Percentiles rank a stretch among this genome's conserved stretches.
These are phyloP conservation scores for Felis chaus DNA, from an alignment of 2,113 vertebrate genomes.

Conservation along the genomic window DNA sequence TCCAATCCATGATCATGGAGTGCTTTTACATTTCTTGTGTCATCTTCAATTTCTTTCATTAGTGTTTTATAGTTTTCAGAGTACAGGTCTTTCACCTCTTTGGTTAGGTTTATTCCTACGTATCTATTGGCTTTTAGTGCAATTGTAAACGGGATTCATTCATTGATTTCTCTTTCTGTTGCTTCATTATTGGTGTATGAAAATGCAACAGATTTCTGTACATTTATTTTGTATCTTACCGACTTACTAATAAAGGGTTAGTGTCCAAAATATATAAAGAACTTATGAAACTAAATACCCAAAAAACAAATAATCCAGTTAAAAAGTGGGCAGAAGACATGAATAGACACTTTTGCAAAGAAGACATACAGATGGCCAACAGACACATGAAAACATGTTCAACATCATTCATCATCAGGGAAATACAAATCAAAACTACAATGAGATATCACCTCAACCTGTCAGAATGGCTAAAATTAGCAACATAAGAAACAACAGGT, in stretches of 20 bases:
- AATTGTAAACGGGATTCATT: not conserved
- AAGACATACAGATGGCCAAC: not conserved
- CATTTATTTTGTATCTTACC: not conserved
- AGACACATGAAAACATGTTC: not conserved
- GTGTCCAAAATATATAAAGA: not conserved
- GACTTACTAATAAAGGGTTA: not conserved
- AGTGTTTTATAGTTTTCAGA: not conserved
- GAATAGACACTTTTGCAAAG: not conserved
- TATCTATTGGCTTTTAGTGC: not conserved
- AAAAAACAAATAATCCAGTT: not conserved
- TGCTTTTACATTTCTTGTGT: too few relatives aligned
- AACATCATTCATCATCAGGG: not conserved
- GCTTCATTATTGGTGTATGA: not conserved
- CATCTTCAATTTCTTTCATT: too few relatives aligned
- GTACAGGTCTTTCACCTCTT: not conserved
- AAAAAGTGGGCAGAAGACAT: not conserved
- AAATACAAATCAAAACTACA: not conserved
- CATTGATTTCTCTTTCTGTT: not conserved
- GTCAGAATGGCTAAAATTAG: not conserved
- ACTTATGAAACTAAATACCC: not conserved
- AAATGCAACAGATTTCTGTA: not conserved
- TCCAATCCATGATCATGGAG: too few relatives aligned
- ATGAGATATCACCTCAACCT: not conserved
- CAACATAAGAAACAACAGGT: not conserved
- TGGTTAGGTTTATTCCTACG: not conserved